These are phyloP conservation scores for Drosophila antonietae DNA, from an alignment of 2,888 invertebrate species.

Conservation along the genomic window DNA sequence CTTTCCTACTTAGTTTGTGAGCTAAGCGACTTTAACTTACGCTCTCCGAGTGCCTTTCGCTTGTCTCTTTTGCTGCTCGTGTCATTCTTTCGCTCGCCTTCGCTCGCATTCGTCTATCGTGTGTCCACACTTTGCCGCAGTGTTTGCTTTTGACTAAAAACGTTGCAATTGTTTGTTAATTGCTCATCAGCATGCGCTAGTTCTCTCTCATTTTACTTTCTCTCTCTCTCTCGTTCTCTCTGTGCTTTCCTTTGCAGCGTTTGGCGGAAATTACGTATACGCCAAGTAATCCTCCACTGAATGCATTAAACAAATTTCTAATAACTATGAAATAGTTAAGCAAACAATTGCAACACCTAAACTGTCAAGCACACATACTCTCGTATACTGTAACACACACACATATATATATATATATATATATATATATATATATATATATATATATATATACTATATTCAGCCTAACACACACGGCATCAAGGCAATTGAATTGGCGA, in stretches of 20 bases:
- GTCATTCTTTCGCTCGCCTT: conserved; percentile 37
- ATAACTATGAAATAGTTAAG: conserved; percentile 71
- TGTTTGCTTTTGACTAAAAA: conserved; percentile 66
- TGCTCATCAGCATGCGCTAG: conserved; percentile 64
- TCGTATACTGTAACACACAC: background rate
- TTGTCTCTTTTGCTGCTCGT: conserved; percentile 6
- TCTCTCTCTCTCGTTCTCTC: too few relatives aligned
- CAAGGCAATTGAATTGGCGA: conserved; percentile 62
- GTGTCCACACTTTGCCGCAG: conserved; percentile 27
- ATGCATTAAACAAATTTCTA: conserved; percentile 71
- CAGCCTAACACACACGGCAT: conserved; percentile 3
- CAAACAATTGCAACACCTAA: conserved; percentile 51
- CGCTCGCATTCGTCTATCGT: conserved; percentile 22
- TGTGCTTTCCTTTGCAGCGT: conserved; percentile 24
- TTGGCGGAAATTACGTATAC: conserved; percentile 65
- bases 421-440: background rate
- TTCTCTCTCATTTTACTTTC: background rate
- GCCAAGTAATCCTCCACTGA: conserved; percentile 63
- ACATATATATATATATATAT: background rate
- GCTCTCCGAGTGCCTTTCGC: conserved; percentile 3
- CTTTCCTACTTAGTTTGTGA: background rate
- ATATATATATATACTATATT: background rate
- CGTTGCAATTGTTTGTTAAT: conserved; percentile 76
- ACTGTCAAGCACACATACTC: background rate
- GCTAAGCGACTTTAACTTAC: conserved; percentile 11